Evolutionary conservation across 2,113 vertebrate genomes (phyloP).

Genomic region (Leucopsar rothschildi): DNA sequence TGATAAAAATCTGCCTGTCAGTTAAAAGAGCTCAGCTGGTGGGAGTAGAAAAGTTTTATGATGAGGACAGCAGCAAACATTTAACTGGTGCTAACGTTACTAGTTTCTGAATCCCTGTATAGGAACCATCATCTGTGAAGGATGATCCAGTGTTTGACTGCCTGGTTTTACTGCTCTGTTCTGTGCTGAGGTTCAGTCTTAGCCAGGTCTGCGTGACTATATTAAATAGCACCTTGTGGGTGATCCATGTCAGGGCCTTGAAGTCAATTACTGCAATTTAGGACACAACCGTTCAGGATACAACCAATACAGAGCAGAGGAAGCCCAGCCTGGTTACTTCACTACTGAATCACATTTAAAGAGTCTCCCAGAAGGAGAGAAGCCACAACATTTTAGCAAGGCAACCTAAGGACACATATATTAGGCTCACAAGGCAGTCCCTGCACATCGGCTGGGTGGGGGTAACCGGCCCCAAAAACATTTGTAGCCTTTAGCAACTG

Average conservation of each 20-base stretch:
- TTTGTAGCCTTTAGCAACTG: not conserved
- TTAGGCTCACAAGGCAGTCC: no score
- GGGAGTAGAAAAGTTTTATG: not conserved
- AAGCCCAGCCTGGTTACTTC: not conserved
- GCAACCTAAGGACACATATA: rapidly evolving
- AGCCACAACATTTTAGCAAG: not conserved
- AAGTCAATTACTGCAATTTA: not conserved
- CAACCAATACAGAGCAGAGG: not conserved
- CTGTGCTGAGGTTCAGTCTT: not conserved
- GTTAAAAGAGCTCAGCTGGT: not conserved
- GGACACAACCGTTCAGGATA: not conserved
- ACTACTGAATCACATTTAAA: not conserved
- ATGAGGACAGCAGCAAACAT: not conserved
- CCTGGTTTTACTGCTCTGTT: not conserved
- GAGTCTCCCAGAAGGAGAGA: not conserved
- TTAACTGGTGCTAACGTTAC: not conserved
- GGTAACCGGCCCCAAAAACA: not conserved
- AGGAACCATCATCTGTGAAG: not conserved
- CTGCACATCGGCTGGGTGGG: rapidly evolving
- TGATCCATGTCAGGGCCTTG: not conserved
- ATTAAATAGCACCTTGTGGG: not conserved
- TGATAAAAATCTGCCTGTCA: not conserved
- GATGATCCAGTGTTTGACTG: not conserved
- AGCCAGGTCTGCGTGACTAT: not conserved
- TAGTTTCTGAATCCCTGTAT: not conserved